phyloP scores from a whole-genome alignment of 2,797 vertebrate species.

The Trachurus trachurus region DNA sequence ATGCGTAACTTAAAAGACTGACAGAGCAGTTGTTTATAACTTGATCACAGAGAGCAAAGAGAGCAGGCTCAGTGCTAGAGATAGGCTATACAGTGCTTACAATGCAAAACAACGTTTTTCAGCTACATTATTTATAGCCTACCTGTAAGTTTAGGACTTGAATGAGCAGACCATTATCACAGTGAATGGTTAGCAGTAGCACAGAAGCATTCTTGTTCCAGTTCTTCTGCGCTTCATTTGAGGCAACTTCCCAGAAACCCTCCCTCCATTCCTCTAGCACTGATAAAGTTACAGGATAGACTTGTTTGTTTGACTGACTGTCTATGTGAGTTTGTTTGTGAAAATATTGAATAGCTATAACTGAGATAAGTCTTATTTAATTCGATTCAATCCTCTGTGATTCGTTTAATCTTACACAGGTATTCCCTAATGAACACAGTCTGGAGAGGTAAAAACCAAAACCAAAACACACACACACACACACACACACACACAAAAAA shows the following conservation, averaged over 20 bases:
- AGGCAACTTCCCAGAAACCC: not conserved
- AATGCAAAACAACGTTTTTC: slow-evolving; percentile 1
- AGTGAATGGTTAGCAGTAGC: not conserved
- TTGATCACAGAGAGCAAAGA: not conserved
- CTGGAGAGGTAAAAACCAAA: not conserved
- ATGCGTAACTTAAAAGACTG: not conserved
- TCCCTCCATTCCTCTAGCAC: not conserved
- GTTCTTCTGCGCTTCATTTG: not conserved
- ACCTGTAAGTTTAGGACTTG: not conserved
- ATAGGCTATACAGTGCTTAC: not conserved
- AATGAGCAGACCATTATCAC: not conserved
- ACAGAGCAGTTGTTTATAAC: not conserved
- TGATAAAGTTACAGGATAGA: not conserved
- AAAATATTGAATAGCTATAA: not conserved
- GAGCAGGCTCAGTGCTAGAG: not conserved
- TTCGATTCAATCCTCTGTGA: not conserved
- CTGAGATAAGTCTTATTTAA: not conserved
- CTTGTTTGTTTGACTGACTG: not conserved
- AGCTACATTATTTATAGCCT: not conserved
- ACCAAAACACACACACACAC: no score
- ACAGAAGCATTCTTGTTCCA: not conserved
- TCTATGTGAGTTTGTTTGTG: not conserved
- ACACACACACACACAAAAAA: not conserved
- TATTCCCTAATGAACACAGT: not conserved
- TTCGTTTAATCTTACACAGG: not conserved